phyloP scores from a whole-genome alignment of 2,888 invertebrate genomes.

The Blomia tropicalis region DNA sequence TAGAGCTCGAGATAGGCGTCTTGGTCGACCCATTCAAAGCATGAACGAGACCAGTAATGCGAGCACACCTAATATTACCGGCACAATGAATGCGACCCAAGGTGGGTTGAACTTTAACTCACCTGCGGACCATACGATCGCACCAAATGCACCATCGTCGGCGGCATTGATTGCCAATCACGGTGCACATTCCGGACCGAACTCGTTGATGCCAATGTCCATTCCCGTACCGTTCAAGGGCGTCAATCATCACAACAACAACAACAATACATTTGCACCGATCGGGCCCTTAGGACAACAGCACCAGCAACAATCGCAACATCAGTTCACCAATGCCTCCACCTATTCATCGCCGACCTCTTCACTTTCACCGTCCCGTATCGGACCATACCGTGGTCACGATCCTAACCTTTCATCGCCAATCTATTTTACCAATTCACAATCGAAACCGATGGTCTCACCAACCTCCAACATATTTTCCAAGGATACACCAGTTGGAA shows the following conservation, averaged over 20 bases:
- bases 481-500: neutral
- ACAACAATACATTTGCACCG: neutral
- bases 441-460: constrained; percentile 5
- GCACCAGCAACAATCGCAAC: constrained; percentile 20
- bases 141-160: neutral
- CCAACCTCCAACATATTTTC: neutral
- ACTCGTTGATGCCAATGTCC: constrained; percentile 18
- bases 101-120: neutral
- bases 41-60: neutral
- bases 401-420: constrained; percentile 9
- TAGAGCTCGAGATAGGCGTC: constrained; percentile 25
- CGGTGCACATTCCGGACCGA: constrained; percentile 11
- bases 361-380: neutral
- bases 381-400: neutral
- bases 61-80: neutral
- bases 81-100: neutral
- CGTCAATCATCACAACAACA: too few species aligned
- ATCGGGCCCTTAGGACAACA: constrained; percentile 20
- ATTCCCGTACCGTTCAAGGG: constrained; percentile 6
- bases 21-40: constrained; percentile 24
- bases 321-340: constrained; percentile 9
- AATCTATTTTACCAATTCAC: neutral
- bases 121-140: neutral
- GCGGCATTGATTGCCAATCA: neutral
- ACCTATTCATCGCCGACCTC: neutral